phyloP scores from a whole-genome alignment of 64 coral and sea anemone species.

The Dendronephthya gigantea region DNA sequence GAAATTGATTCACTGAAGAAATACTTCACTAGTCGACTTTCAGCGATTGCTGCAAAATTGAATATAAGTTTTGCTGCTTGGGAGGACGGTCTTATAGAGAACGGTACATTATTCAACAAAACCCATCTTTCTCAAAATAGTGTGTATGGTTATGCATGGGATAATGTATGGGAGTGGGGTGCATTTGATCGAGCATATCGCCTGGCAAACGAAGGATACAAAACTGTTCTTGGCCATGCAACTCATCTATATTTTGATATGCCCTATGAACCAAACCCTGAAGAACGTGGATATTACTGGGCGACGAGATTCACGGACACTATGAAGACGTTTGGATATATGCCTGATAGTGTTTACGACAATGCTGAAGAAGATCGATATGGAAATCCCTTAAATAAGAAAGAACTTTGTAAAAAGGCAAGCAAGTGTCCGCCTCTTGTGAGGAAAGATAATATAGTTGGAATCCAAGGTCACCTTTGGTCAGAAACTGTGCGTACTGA shows the following conservation, averaged over 20 bases:
- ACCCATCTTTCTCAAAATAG: constrained; percentile 31
- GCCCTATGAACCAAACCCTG: constrained; percentile 53
- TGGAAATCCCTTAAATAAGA: not conserved
- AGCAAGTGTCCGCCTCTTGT: constrained; percentile 17
- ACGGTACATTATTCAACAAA: constrained; percentile 22
- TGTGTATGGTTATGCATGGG: constrained; percentile 47
- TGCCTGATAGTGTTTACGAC: constrained; percentile 37
- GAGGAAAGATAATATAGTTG: constrained; percentile 35
- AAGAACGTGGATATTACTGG: constrained; percentile 66
- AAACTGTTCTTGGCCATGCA: constrained; percentile 53
- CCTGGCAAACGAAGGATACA: constrained; percentile 55
- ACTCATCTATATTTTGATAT: constrained; percentile 54
- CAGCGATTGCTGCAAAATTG: constrained; percentile 36
- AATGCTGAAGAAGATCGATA: constrained; percentile 28
- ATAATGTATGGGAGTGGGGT: constrained; percentile 44
- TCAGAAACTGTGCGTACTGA: not conserved
- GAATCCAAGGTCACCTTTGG: not conserved
- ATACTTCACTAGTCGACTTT: constrained; percentile 35
- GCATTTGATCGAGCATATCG: constrained; percentile 29
- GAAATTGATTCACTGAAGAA: constrained; percentile 21
- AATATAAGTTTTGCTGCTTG: constrained; percentile 43
- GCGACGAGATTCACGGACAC: constrained; percentile 50
- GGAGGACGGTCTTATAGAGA: constrained; percentile 40
- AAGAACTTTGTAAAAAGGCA: not conserved
- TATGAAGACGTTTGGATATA: constrained; percentile 50